A percentile compares a stretch with the other conserved stretches of the same genome.
phyloP scores from a whole-genome alignment of 2,797 vertebrate genomes.

The Kryptopterus vitreolus region DNA sequence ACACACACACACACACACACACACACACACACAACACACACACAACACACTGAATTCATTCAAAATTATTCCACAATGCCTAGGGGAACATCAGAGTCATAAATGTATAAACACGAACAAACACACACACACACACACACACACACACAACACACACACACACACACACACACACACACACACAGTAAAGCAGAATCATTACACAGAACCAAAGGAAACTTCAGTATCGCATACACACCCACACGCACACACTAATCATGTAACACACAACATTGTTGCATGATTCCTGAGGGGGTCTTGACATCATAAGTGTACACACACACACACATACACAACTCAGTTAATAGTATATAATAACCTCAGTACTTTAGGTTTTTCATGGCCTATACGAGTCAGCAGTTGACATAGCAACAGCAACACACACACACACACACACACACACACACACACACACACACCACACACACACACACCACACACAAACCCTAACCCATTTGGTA shows the following conservation, averaged over 20 bases:
- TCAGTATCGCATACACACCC: neutral
- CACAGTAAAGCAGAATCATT: neutral
- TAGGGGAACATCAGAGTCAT: neutral
- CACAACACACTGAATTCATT: neutral
- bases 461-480: neutral
- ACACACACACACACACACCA: neutral
- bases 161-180: conserved; percentile 3
- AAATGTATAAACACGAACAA: neutral
- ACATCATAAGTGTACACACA: neutral
- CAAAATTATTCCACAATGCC: neutral
- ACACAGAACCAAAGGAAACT: neutral
- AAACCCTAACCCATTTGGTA: neutral
- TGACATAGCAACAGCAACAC: neutral
- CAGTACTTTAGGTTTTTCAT: too few relatives aligned
- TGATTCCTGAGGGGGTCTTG: too few relatives aligned
- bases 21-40: conserved; percentile 7
- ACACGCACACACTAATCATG: too few relatives aligned
- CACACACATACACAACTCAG: neutral
- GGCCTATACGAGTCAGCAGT: neutral
- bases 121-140: conserved; percentile 4
- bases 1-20: neutral
- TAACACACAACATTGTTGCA: too few relatives aligned
- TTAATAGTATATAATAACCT: neutral
- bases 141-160: neutral
- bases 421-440: neutral